Conservation (phyloP, 1,140 invertebrate genomes). For the Oedothorax gibbosus region DNA sequence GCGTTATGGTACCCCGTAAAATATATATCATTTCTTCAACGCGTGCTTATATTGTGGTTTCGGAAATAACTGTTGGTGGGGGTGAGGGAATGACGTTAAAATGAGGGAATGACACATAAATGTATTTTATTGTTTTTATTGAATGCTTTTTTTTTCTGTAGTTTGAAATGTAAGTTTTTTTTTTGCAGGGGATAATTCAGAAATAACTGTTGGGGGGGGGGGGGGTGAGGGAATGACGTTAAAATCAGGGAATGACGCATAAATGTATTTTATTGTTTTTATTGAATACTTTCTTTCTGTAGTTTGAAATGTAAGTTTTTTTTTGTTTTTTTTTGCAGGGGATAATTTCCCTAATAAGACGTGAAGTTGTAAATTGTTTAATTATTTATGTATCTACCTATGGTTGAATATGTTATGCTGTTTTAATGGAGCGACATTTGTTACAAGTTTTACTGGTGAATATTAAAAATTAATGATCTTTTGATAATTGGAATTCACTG, state of each 20-base stretch:
- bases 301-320: background rate
- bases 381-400: no score
- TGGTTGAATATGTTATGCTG: no score
- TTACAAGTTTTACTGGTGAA: no score
- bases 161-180: background rate
- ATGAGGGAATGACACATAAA: conserved; percentile 1
- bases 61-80: conserved; percentile 1
- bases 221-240: background rate
- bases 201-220: conserved; percentile 5
- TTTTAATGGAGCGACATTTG: no score
- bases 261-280: conserved; percentile 46
- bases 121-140: conserved; percentile 45
- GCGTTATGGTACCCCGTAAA: conserved; percentile 55
- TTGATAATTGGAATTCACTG: no score
- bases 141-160: conserved; percentile 11
- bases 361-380: no score
- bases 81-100: background rate
- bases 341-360: background rate
- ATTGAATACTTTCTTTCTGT: conserved; percentile 12
- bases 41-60: conserved; percentile 20
- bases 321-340: no score
- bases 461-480: no score
- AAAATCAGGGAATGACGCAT: background rate
- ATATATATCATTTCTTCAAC: conserved; percentile 53
- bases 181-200: background rate